phyloP scores from a whole-genome alignment of 1,140 invertebrate species.

The Scaptomyza montana region DNA sequence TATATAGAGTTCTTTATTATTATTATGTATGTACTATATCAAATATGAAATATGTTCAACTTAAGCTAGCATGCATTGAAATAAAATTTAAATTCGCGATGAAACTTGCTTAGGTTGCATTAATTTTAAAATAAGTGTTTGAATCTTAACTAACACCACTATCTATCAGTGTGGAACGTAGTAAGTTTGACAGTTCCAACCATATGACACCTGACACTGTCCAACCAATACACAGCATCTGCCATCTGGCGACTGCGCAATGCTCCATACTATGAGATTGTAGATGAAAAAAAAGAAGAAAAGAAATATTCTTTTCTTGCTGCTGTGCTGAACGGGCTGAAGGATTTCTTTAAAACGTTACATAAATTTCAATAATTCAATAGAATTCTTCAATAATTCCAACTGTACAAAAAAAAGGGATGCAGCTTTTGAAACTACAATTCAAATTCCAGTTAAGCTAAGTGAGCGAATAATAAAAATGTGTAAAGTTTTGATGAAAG shows the following conservation, averaged over 20 bases:
- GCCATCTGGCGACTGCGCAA: constrained; percentile 37
- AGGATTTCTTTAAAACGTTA: constrained; percentile 30
- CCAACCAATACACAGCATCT: constrained; percentile 41
- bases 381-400: neutral
- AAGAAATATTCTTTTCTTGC: constrained; percentile 43
- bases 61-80: constrained; percentile 49
- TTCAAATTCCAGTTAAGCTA: constrained; percentile 28
- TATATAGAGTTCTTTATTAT: constrained; percentile 26
- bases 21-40: constrained; percentile 8
- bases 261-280: neutral
- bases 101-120: neutral
- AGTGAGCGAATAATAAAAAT: constrained; percentile 36
- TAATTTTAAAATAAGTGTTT: neutral
- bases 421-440: neutral
- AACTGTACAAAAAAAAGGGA: neutral
- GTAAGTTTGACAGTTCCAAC: constrained; percentile 3
- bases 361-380: constrained; percentile 43
- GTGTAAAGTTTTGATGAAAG: constrained; percentile 25
- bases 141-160: too few species aligned
- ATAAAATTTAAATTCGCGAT: constrained; percentile 37
- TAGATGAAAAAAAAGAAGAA: constrained; percentile 1
- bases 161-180: constrained; percentile 1
- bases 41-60: constrained; percentile 25
- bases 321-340: constrained; percentile 33
- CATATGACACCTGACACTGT: constrained; percentile 24